Evolutionary conservation across 2,888 invertebrate species (phyloP), one percentile per base, ranked within the genome.

Genomic region (Lepidochrysops patricia): DNA sequence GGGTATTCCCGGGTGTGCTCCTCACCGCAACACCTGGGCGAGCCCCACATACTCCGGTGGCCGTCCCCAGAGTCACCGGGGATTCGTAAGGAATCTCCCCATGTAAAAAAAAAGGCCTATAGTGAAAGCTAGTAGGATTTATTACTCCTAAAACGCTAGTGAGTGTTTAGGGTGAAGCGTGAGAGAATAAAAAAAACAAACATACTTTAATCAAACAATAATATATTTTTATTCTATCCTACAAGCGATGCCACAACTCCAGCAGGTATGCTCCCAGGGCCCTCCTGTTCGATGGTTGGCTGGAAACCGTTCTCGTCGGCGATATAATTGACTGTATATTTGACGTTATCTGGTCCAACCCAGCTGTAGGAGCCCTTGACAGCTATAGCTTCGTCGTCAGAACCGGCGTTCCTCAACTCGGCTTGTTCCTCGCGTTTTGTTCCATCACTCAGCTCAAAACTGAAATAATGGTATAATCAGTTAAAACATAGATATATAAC

Each of bases 391-490:
- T 91, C 90, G 58, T 91, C 80, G 0, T 91, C 91, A 7, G 85
- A 68, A 0, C 90, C 91, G 0, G 77, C 72, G 67, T 92, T 90
- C 67, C 80, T 84, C 43, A 92, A 68, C 61, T 83, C 76, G 0
- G 90, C 92, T 60, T 82, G 70, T 73, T 91, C 91, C 19, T 84
- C 75, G 23, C 80, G 84, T 35, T 74, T 80, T 7, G 84, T 80
- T 19, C 91, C 91, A 71, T 92, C 91, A 61, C 85, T 89, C 70
- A 88, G 91, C 67, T 89, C 90, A 63, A 70, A 84, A n/a, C 90
- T 90, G 71, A 19, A 66, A 66, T 25, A 27, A n/a, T 19, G n/a
- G n/a, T n/a, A n/a, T n/a, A n/a, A 4, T 3, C 1, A 43, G 9
- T 43, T 4, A 6, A 34, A 19, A 13, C 7, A 19, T 23, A 0